phyloP scores from a whole-genome alignment of 92 coral and sea anemone genomes.

The Palythoa heliodiscus region DNA sequence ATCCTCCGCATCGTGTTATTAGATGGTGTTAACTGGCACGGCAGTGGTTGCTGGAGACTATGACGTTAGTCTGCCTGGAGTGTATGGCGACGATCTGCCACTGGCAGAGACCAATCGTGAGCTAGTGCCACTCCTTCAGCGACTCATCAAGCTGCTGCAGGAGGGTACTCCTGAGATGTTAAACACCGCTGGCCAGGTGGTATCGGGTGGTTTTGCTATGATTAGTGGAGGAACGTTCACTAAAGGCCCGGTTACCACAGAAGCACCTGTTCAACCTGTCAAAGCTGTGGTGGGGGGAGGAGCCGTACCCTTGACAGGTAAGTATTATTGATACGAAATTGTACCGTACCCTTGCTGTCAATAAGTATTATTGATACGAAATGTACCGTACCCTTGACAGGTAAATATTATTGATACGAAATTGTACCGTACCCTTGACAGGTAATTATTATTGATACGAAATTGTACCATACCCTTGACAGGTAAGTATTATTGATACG shows the following conservation, averaged over 20 bases:
- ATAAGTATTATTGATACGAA: no score
- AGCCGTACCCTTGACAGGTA: slow-evolving; percentile 19
- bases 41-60: slow-evolving; percentile 91
- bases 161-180: slow-evolving; percentile 79
- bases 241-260: slow-evolving; percentile 16
- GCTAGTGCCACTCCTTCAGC: slow-evolving; percentile 88
- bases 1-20: neutral
- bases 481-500: no score
- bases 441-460: neutral
- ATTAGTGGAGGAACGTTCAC: slow-evolving; percentile 52
- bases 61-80: slow-evolving; percentile 73
- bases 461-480: no score
- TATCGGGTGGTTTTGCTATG: slow-evolving; percentile 56
- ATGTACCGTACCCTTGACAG: neutral
- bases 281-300: slow-evolving; percentile 32
- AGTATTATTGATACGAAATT: neutral
- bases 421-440: no score
- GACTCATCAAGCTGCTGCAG: slow-evolving; percentile 83
- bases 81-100: slow-evolving; percentile 94
- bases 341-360: no score
- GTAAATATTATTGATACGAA: neutral
- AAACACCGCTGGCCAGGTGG: slow-evolving; percentile 81
- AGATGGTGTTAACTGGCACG: slow-evolving; percentile 86
- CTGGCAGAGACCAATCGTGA: slow-evolving; percentile 89
- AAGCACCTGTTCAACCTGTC: slow-evolving; percentile 31